These are phyloP conservation scores for Sialis fuliginosa DNA, from an alignment of 2,888 invertebrate genomes.

Conservation along the genomic window DNA sequence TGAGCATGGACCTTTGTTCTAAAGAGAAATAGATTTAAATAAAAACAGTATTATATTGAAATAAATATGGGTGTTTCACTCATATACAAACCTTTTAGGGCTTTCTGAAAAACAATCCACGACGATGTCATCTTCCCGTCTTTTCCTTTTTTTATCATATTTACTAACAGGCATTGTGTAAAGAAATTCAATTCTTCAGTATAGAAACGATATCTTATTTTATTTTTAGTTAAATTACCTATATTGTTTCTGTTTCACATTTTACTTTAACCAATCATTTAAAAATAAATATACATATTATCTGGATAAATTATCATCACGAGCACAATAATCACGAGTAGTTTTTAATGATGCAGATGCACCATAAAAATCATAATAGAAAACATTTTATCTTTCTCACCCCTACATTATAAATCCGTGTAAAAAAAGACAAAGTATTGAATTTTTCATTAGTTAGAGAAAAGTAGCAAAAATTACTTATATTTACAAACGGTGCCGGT, in stretches of 20 bases:
- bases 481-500: too few species aligned
- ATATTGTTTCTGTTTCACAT: too few species aligned
- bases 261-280: too few species aligned
- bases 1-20: constrained; percentile 73
- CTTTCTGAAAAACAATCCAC: constrained; percentile 17
- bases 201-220: too few species aligned
- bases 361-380: too few species aligned
- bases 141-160: constrained; percentile 24
- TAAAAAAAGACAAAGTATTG: background rate
- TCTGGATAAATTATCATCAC: too few species aligned
- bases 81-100: constrained; percentile 25
- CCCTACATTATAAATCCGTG: too few species aligned
- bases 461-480: background rate
- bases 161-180: constrained; percentile 21
- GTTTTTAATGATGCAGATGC: too few species aligned
- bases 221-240: too few species aligned
- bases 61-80: background rate
- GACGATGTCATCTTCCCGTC: constrained; percentile 19
- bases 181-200: background rate
- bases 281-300: too few species aligned
- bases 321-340: too few species aligned
- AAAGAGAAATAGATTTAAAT: constrained; percentile 4
- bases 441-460: background rate
- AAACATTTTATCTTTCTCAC: too few species aligned
- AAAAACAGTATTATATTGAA: background rate